These are phyloP conservation scores for Megaptera novaeangliae DNA, from an alignment of 2,113 vertebrate genomes.

Conservation along the genomic window DNA sequence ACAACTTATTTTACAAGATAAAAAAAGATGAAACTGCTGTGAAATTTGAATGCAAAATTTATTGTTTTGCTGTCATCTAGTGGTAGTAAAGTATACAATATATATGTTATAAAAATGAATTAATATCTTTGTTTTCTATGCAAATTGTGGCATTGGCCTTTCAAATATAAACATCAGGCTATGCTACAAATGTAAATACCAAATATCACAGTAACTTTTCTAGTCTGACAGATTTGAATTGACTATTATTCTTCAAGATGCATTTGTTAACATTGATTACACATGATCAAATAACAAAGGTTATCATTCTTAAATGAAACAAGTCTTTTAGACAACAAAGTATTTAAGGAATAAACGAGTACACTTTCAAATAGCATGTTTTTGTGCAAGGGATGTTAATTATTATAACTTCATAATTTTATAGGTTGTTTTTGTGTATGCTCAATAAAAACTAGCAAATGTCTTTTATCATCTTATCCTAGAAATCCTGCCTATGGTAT, in stretches of 20 bases:
- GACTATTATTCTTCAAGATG: constrained; percentile 16
- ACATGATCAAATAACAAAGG: not conserved
- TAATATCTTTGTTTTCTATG: constrained; percentile 48
- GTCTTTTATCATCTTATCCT: not conserved
- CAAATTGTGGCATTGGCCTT: constrained; percentile 37
- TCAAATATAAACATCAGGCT: not conserved
- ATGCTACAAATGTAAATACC: constrained; percentile 25
- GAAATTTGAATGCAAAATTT: constrained; percentile 59
- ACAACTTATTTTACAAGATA: not conserved
- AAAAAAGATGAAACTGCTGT: constrained; percentile 38
- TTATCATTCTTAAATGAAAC: not conserved
- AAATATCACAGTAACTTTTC: constrained; percentile 23
- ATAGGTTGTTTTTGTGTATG: not conserved
- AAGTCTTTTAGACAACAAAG: not conserved
- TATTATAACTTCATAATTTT: constrained; percentile 12
- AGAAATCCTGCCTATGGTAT: not conserved
- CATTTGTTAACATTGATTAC: not conserved
- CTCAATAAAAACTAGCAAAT: constrained; percentile 20
- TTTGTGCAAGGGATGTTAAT: not conserved
- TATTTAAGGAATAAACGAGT: not conserved
- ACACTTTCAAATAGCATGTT: not conserved
- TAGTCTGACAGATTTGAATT: not conserved
- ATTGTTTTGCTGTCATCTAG: constrained; percentile 79
- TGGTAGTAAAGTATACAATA: constrained; percentile 50
- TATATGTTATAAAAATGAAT: not conserved